These are phyloP conservation scores for Rana temporaria DNA, from an alignment of 2,113 vertebrate species.

Conservation along the genomic window DNA sequence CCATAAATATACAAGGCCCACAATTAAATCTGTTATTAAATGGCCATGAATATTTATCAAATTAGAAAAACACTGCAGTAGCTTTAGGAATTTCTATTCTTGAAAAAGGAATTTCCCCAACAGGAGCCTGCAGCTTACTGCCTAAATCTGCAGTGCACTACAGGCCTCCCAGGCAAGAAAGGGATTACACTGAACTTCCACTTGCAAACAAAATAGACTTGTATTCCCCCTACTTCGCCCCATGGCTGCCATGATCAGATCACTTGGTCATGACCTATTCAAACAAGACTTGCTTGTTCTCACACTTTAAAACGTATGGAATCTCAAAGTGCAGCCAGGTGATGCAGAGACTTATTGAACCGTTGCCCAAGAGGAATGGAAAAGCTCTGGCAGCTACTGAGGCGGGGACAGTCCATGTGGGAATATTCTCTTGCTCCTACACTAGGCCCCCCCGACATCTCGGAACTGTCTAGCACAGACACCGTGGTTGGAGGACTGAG, in stretches of 20 bases:
- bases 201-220: conserved; percentile 55
- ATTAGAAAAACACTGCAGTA: too few relatives aligned
- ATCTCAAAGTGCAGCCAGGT: conserved; percentile 52
- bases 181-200: conserved; percentile 54
- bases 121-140: conserved; percentile 34
- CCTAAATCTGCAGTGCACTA: conserved; percentile 24
- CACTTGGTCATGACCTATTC: conserved; percentile 36
- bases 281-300: conserved; percentile 7
- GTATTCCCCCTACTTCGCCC: conserved; percentile 53
- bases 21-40: too few relatives aligned
- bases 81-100: neutral
- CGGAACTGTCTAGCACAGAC: neutral
- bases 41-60: too few relatives aligned
- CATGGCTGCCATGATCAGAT: conserved; percentile 57
- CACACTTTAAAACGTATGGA: conserved; percentile 12
- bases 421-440: conserved; percentile 37
- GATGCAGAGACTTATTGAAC: conserved; percentile 27
- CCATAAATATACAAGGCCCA: too few relatives aligned
- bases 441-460: conserved; percentile 15
- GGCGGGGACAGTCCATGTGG: conserved; percentile 47
- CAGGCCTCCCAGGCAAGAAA: conserved; percentile 52
- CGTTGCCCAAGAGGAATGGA: conserved; percentile 54
- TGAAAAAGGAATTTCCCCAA: conserved; percentile 23
- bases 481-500: neutral
- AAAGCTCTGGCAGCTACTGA: conserved; percentile 46